Evolutionary conservation across 2,888 invertebrate genomes (phyloP).

Genomic region (Himalopsyche kuldschensis): DNA sequence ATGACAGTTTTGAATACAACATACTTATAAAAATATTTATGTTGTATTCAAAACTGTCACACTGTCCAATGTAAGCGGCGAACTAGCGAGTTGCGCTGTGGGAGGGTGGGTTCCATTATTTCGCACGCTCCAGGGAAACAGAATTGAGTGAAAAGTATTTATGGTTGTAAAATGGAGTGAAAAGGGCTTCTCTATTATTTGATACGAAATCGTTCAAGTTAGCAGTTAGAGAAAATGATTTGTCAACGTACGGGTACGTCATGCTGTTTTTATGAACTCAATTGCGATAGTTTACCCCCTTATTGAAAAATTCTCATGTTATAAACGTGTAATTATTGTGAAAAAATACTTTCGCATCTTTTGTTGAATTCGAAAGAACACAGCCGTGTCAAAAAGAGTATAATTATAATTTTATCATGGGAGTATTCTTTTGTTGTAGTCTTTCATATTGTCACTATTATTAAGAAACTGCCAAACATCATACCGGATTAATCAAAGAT

Average conservation of each 20-base stretch:
- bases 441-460: too few relatives aligned
- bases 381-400: too few relatives aligned
- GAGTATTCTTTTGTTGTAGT: too few relatives aligned
- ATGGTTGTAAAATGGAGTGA: constrained; percentile 39
- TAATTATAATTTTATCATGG: too few relatives aligned
- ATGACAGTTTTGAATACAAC: too few relatives aligned
- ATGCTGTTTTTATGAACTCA: neutral
- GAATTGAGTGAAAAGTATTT: constrained; percentile 39
- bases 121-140: constrained; percentile 25
- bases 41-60: too few relatives aligned
- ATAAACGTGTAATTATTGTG: neutral
- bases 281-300: neutral
- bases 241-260: neutral
- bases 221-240: neutral
- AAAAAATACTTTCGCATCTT: neutral
- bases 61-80: neutral
- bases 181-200: constrained; percentile 20
- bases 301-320: neutral
- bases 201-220: neutral
- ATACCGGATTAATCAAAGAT: too few relatives aligned
- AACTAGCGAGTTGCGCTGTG: neutral
- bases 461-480: too few relatives aligned
- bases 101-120: constrained; percentile 29
- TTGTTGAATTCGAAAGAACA: too few relatives aligned
- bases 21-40: too few relatives aligned